Evolutionary conservation across 2,888 invertebrate species (phyloP), one percentile per base, ranked within the genome.

Genomic region (Ennomos fuscantarius): DNA sequence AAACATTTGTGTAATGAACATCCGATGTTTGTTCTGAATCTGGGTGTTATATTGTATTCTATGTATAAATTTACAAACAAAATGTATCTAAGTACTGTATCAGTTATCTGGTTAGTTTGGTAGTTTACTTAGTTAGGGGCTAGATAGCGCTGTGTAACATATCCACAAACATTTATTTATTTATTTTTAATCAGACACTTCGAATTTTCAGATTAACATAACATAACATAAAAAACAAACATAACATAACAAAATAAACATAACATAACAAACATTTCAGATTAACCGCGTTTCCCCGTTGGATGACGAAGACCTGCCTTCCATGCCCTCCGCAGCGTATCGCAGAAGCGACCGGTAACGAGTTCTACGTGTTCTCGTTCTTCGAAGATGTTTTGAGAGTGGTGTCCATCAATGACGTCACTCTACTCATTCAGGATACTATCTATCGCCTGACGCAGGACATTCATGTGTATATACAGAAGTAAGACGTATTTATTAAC

Each of bases 271-370:
- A 8, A 39, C 5, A 35, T 33, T 46, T 0, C 73, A 96, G 96
- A 60, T 81, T 97, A 8, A 96, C 95, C 70, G 83, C 93, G 0
- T 96, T 98, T 75, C 94, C 96, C 0, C 94, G 98, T 8, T 98
- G 98, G 98, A 96, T 97, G 96, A 93, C 94, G 69, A 95, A 95
- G 9, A 96, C 96, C 0, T 98, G 98, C 73, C 76, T 96, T 0
- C 93, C 95, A 37, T 96, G 96, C 60, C 93, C 94, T 1, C 94
- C 95, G 0, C 93, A 95, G 63, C 82, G 81, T 1, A 84, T 94
- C 8, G 87, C 91, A 0, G 93, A 93, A 1, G 93, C 93, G 36
- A 95, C 88, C 0, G 90, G 90, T 60, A 89, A 87, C 55, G 92
- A 92, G 62, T 93, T 93, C 55, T 94, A 94, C 67, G 89, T 93